Conservation (phyloP, 2,888 invertebrate genomes). For the Aproaerema taeniolella region DNA sequence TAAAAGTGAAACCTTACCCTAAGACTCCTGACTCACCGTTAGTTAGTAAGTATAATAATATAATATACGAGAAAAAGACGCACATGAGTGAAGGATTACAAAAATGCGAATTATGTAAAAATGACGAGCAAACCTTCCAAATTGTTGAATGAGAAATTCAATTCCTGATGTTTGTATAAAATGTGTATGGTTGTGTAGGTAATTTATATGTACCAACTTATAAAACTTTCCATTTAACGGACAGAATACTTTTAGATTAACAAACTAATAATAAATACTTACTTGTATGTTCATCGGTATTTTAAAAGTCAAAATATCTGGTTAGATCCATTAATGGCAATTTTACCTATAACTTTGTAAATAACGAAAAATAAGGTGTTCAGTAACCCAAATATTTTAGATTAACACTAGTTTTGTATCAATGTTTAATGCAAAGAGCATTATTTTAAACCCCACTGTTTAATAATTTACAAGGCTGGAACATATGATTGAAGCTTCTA, state of each 20-base stretch:
- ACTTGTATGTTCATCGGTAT: too few species aligned
- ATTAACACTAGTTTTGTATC: slow-evolving; percentile 49
- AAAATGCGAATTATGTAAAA: background rate
- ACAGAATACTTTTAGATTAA: too few species aligned
- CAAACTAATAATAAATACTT: too few species aligned
- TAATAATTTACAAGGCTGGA: slow-evolving; percentile 26
- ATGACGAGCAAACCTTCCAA: slow-evolving; percentile 8
- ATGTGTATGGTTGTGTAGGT: too few species aligned
- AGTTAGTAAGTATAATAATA: slow-evolving; percentile 12
- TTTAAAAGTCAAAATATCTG: too few species aligned
- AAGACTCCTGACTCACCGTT: slow-evolving; percentile 19
- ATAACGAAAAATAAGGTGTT: too few species aligned
- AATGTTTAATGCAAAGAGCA: slow-evolving; percentile 34
- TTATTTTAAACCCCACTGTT: slow-evolving; percentile 47
- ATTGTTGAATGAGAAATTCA: slow-evolving; percentile 9
- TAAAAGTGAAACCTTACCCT: background rate
- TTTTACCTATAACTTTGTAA: too few species aligned
- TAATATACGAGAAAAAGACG: too few species aligned
- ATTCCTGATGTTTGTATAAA: too few species aligned
- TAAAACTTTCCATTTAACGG: too few species aligned
- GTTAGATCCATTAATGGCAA: too few species aligned
- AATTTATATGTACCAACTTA: too few species aligned
- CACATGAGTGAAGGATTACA: background rate
- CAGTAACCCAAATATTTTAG: slow-evolving; percentile 40
- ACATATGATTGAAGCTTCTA: background rate